Evolutionary conservation across 2,113 vertebrate species (phyloP).

Genomic region (Zeus faber): DNA sequence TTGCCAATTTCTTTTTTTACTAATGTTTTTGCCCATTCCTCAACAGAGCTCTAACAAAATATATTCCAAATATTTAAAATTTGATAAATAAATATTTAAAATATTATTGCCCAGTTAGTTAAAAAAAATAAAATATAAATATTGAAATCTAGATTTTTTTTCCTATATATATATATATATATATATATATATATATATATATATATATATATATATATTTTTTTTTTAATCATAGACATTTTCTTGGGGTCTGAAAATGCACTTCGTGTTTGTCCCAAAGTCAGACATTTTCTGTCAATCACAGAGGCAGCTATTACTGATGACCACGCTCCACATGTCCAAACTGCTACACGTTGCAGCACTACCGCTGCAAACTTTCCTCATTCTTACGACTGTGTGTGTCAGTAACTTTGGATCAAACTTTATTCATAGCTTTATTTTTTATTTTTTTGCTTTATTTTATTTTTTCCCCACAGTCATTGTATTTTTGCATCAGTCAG

Average conservation of each 20-base stretch:
- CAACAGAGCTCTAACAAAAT: no score
- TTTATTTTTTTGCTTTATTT: constrained; percentile 22
- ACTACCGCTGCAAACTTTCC: no score
- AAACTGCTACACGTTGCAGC: no score
- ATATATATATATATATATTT: not conserved
- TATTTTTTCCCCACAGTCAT: constrained; percentile 35
- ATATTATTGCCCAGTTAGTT: not conserved
- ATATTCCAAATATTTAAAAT: constrained; percentile 2
- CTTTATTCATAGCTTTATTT: constrained; percentile 21
- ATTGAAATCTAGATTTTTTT: not conserved
- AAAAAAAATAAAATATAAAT: not conserved
- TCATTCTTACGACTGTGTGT: constrained; percentile 30
- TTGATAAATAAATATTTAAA: not conserved
- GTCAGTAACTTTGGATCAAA: constrained; percentile 23
- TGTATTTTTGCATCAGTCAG: constrained; percentile 26
- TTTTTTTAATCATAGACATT: constrained; percentile 8
- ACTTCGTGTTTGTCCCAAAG: constrained; percentile 33
- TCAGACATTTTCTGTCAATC: constrained; percentile 32
- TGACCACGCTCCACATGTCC: constrained; percentile 52
- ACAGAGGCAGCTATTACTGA: constrained; percentile 71
- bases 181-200: not conserved
- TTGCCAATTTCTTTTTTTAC: no score
- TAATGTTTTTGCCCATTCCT: no score
- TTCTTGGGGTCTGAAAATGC: constrained; percentile 24
- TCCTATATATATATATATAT: not conserved